phyloP scores from a whole-genome alignment of 2,113 vertebrate genomes.

The Gasterosteus nipponicus region DNA sequence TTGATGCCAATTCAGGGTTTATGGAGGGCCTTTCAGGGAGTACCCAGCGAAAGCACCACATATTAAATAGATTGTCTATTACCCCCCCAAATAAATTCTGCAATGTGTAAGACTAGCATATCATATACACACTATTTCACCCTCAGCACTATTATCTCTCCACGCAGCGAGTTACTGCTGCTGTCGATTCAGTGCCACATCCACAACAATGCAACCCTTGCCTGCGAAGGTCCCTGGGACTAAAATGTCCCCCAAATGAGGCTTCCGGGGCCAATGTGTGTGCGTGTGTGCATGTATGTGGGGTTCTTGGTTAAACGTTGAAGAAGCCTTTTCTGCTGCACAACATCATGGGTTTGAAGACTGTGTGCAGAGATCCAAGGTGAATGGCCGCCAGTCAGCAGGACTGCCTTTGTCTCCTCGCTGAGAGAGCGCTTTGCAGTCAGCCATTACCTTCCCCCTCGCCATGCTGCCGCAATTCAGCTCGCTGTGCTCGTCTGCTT shows the following conservation, averaged over 20 bases:
- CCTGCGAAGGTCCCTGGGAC: constrained; percentile 27
- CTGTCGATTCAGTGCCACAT: constrained; percentile 48
- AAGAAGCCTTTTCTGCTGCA: constrained; percentile 15
- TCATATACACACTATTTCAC: constrained; percentile 34
- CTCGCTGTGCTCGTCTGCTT: constrained; percentile 16
- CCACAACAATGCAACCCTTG: constrained; percentile 66
- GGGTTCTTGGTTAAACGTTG: constrained; percentile 16
- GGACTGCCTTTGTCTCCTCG: constrained; percentile 82
- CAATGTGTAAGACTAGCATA: background rate
- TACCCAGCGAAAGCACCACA: background rate
- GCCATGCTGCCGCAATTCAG: constrained; percentile 62
- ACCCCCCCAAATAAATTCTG: background rate
- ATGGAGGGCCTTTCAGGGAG: background rate
- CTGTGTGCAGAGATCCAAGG: constrained; percentile 56
- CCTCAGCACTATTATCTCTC: constrained; percentile 48
- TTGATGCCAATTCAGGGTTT: constrained; percentile 1
- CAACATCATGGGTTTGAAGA: constrained; percentile 9
- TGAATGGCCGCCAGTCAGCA: constrained; percentile 77
- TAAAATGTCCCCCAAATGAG: constrained; percentile 21
- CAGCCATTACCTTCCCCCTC: constrained; percentile 81
- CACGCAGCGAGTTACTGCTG: constrained; percentile 51
- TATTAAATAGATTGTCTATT: constrained; percentile 11
- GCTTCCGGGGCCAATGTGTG: constrained; percentile 28
- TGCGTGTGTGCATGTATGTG: constrained; percentile 23
- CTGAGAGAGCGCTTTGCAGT: constrained; percentile 73